These are phyloP conservation scores for Serripes groenlandicus DNA, from an alignment of 2,888 invertebrate genomes.

Conservation along the genomic window DNA sequence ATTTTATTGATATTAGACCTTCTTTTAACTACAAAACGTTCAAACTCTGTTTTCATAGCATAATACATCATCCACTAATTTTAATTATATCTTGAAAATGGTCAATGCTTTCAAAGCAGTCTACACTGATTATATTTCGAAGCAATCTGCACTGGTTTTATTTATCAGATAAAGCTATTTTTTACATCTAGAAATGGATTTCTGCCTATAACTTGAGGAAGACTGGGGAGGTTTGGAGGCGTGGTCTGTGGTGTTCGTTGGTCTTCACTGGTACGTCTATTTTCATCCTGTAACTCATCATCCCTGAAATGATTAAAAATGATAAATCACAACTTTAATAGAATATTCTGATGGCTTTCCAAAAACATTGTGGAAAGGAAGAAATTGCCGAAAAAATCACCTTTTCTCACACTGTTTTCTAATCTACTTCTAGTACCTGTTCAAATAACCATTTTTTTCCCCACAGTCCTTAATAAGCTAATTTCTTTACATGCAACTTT, in stretches of 20 bases:
- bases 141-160: too few relatives aligned
- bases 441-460: too few relatives aligned
- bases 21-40: too few relatives aligned
- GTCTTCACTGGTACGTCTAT: constrained; percentile 57
- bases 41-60: too few relatives aligned
- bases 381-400: not conserved
- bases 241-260: constrained; percentile 39
- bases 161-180: too few relatives aligned
- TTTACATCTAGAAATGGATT: constrained; percentile 89
- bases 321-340: not conserved
- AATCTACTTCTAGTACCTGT: not conserved
- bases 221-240: constrained; percentile 52
- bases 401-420: constrained; percentile 3
- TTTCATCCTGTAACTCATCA: constrained; percentile 71
- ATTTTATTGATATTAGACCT: too few relatives aligned
- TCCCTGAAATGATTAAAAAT: constrained; percentile 68
- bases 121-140: too few relatives aligned
- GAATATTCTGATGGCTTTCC: not conserved
- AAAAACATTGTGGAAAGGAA: not conserved
- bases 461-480: too few relatives aligned
- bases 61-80: too few relatives aligned
- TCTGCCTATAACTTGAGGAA: constrained; percentile 66
- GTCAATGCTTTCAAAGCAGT: too few relatives aligned
- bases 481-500: too few relatives aligned
- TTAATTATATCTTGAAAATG: too few relatives aligned